These are phyloP conservation scores for Amblyornis subalaris DNA, from an alignment of 2,113 vertebrate genomes.

Conservation along the genomic window DNA sequence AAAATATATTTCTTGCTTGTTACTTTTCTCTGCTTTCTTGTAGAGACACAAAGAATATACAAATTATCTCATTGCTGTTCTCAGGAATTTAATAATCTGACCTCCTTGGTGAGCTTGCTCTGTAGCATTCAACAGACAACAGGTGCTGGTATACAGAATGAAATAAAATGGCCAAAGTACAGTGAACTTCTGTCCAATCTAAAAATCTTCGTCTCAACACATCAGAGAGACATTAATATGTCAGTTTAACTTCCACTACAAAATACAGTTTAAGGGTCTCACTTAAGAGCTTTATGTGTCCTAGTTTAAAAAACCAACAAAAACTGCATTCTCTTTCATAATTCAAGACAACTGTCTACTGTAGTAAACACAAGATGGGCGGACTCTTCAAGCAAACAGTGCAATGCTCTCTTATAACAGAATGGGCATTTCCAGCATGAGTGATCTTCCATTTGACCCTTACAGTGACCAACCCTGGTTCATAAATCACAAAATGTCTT, in stretches of 20 bases:
- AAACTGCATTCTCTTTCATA: not conserved
- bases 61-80: not conserved
- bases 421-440: not conserved
- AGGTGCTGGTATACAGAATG: not conserved
- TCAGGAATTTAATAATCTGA: not conserved
- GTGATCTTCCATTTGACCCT: not conserved
- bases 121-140: not conserved
- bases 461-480: not conserved
- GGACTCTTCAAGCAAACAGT: not conserved
- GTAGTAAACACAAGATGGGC: not conserved
- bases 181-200: not conserved
- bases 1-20: not conserved
- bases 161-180: not conserved
- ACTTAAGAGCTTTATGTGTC: not conserved
- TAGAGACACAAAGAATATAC: not conserved
- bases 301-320: not conserved
- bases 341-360: not conserved
- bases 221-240: not conserved
- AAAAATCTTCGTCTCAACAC: not conserved
- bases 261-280: not conserved
- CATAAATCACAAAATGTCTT: not conserved
- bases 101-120: not conserved
- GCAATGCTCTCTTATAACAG: not conserved
- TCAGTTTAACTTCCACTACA: not conserved
- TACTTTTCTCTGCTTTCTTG: not conserved